Evolutionary conservation across 2,888 invertebrate genomes (phyloP).

Genomic region (Eupeodes luniger): DNA sequence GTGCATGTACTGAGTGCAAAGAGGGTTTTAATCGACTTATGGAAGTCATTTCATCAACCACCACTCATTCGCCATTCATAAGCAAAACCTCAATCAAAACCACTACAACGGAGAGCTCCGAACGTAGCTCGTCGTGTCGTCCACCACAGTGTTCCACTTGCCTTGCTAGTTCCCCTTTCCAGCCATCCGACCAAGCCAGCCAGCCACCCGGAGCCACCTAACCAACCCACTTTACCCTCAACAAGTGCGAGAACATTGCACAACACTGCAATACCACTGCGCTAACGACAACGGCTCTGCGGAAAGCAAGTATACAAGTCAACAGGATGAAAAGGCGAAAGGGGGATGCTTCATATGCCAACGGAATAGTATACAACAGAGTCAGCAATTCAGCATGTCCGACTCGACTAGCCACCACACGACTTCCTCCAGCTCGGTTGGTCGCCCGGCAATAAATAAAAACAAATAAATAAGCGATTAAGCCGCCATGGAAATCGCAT

Average conservation of each 20-base stretch:
- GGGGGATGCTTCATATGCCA: background rate
- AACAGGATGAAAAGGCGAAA: background rate
- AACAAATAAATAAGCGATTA: slow-evolving; percentile 76
- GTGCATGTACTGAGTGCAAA: slow-evolving; percentile 17
- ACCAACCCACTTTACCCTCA: slow-evolving; percentile 68
- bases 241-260: slow-evolving; percentile 75
- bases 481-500: slow-evolving; percentile 74
- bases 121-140: slow-evolving; percentile 25
- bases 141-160: slow-evolving; percentile 43
- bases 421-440: slow-evolving; percentile 23
- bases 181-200: background rate
- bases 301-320: slow-evolving; percentile 13
- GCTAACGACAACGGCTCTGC: slow-evolving; percentile 16
- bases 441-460: slow-evolving; percentile 68
- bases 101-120: slow-evolving; percentile 55
- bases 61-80: slow-evolving; percentile 76
- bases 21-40: slow-evolving; percentile 72
- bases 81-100: slow-evolving; percentile 73
- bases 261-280: slow-evolving; percentile 49
- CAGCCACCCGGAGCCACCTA: slow-evolving; percentile 15
- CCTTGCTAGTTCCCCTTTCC: slow-evolving; percentile 27
- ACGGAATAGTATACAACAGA: slow-evolving; percentile 1
- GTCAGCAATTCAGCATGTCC: slow-evolving; percentile 46
- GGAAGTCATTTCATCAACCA: slow-evolving; percentile 75
- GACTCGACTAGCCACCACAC: slow-evolving; percentile 22